Conservation (phyloP, 2,888 invertebrate genomes). For the Allacma fusca region DNA sequence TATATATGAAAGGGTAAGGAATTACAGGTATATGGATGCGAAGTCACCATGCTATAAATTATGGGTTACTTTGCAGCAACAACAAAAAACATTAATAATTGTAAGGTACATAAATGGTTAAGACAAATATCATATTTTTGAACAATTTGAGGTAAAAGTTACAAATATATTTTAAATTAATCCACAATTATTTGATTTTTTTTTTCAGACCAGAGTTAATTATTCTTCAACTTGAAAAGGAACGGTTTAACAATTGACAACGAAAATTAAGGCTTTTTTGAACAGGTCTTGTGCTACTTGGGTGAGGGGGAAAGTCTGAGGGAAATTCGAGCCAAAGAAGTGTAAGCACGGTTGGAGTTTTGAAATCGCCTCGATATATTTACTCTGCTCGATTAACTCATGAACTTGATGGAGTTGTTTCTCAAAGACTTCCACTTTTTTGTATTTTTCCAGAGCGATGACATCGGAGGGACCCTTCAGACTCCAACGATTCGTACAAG, state of each 20-base stretch:
- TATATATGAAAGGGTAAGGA: too few species aligned
- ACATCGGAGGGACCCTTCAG: not conserved
- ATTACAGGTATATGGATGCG: too few species aligned
- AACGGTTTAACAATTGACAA: slow-evolving; percentile 28
- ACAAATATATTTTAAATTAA: too few species aligned
- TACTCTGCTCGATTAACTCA: slow-evolving; percentile 29
- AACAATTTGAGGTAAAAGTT: too few species aligned
- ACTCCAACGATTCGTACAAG: slow-evolving; percentile 50
- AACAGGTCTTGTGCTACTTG: slow-evolving; percentile 51
- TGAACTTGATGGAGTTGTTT: slow-evolving; percentile 43
- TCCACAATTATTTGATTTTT: too few species aligned
- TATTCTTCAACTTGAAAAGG: too few species aligned
- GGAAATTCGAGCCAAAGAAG: slow-evolving; percentile 44
- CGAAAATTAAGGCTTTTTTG: slow-evolving; percentile 46
- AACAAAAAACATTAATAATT: too few species aligned
- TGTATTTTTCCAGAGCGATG: not conserved
- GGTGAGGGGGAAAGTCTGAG: slow-evolving; percentile 45
- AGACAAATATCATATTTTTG: too few species aligned
- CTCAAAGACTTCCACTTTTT: slow-evolving; percentile 34
- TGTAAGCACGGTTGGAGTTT: slow-evolving; percentile 40
- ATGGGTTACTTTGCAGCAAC: too few species aligned
- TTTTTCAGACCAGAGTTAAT: too few species aligned
- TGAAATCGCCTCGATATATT: slow-evolving; percentile 48
- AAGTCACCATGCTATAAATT: too few species aligned
- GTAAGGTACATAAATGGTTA: too few species aligned